phyloP scores from a whole-genome alignment of 2,888 invertebrate genomes.

The Anagyrus pseudococci region DNA sequence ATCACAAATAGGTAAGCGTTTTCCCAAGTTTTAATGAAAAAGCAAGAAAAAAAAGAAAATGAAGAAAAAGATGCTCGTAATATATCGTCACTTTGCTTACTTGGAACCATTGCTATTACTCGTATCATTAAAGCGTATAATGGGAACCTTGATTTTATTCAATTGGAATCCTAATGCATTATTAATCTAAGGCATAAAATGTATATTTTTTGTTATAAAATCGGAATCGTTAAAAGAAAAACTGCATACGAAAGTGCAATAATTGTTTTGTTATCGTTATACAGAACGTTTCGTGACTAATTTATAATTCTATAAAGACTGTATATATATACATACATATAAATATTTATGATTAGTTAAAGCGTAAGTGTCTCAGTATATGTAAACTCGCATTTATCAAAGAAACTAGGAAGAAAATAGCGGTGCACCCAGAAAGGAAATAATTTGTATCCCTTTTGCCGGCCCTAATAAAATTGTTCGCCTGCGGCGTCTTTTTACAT shows the following conservation, averaged over 20 bases:
- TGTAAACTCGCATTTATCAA: slow-evolving; percentile 47
- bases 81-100: slow-evolving; percentile 36
- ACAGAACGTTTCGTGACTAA: slow-evolving; percentile 33
- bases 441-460: slow-evolving; percentile 24
- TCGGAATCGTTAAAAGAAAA: slow-evolving; percentile 24
- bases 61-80: slow-evolving; percentile 30
- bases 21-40: slow-evolving; percentile 25
- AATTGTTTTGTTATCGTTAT: slow-evolving; percentile 33
- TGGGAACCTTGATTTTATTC: slow-evolving; percentile 9
- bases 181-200: slow-evolving; percentile 15
- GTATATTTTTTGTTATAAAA: slow-evolving; percentile 30
- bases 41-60: slow-evolving; percentile 21
- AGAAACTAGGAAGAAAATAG: slow-evolving; percentile 42
- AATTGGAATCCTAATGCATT: slow-evolving; percentile 18
- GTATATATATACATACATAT: slow-evolving; percentile 26
- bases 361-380: slow-evolving; percentile 43
- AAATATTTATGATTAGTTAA: slow-evolving; percentile 38
- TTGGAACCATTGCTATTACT: not conserved
- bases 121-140: not conserved
- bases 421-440: slow-evolving; percentile 27
- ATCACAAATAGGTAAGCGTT: slow-evolving; percentile 27
- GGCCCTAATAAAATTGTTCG: too few relatives aligned
- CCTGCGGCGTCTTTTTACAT: too few relatives aligned
- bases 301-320: slow-evolving; percentile 39
- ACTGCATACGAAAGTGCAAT: slow-evolving; percentile 28